Evolutionary conservation across 35 echinoderm and acorn worm genomes (phyloP).

Genomic region (Ophiothrix spiculata): DNA sequence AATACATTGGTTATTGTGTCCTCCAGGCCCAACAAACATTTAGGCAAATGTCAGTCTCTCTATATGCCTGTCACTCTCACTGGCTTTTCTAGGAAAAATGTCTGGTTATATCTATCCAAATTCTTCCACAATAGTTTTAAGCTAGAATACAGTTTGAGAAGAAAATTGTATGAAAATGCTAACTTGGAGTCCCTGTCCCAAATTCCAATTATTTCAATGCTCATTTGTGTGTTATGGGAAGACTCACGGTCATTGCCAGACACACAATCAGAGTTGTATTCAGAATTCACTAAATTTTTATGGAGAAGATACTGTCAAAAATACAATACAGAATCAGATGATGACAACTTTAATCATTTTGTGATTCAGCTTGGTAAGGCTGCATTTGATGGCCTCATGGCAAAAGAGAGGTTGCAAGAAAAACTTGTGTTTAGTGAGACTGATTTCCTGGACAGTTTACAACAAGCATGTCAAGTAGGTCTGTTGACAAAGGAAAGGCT

Average conservation of each 20-base stretch:
- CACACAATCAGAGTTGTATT: not conserved
- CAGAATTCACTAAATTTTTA: not conserved
- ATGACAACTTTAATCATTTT: not conserved
- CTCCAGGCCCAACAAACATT: not conserved
- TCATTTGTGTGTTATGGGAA: conserved; percentile 1
- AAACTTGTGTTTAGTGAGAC: conserved; percentile 4
- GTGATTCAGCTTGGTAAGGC: not conserved
- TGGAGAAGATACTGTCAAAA: not conserved
- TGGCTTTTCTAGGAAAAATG: not conserved
- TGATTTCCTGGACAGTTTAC: not conserved
- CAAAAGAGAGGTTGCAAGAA: not conserved
- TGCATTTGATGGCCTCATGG: not conserved
- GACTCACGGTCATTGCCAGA: not conserved
- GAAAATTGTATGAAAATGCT: not conserved
- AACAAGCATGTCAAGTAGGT: not conserved
- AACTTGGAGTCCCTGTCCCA: not conserved
- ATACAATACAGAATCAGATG: not conserved
- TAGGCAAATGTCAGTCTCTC: not conserved
- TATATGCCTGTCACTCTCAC: not conserved
- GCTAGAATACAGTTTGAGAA: not conserved
- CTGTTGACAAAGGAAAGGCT: not conserved
- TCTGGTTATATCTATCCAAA: not conserved
- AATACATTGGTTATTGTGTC: not conserved
- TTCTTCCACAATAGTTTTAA: not conserved
- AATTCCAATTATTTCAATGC: not conserved